Evolutionary conservation across 2,888 invertebrate genomes (phyloP), one percentile per base, ranked within the genome.

Genomic region (Spilarctia lutea): DNA sequence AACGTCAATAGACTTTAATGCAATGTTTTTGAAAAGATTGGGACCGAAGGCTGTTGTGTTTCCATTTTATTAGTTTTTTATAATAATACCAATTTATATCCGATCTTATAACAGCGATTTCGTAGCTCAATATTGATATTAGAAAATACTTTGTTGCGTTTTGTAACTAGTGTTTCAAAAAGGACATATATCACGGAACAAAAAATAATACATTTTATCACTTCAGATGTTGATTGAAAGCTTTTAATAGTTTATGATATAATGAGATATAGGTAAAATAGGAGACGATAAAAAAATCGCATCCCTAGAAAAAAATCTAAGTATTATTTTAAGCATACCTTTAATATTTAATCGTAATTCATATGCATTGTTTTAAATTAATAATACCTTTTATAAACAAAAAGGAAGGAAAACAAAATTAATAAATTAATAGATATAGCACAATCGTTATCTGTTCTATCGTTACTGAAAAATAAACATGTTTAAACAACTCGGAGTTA

Each of bases 1-100:
- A 80, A 79, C 81, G 81, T 82, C 84, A 83, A 81, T 83, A 85
- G 74, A 73, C 65, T 70, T 78, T 77, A 78, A 79, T 77, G 82
- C 77, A 81, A 75, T 85, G 82, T 82, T 85, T n/a, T 81, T 73
- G 79, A 76, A 74, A 60, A 76, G 78, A 77, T 81, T 76, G 74
- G 78, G 75, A 72, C 73, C 35, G 13, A 27, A 3, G 16, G 2
- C 11, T 42, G 35, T 52, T 67, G 24, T 71, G 33, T 60, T 48
- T 18, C n/a, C 2, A n/a, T 33, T 45, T 73, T 68, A 30, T 45
- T 13, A n/a, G 27, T 42, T 20, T 3, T 67, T 56, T 8, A 24
- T 8, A 1, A 8, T 8, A 8, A 24, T 24, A 20, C 3, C 16
- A 20, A 56, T 56, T 52, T 24, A 52, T 24, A 6, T 45, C 6